A percentile compares a stretch with the other conserved stretches of the same genome.
Evolutionary conservation across 2,797 vertebrate species (phyloP).

Genomic region (Alauda arvensis): DNA sequence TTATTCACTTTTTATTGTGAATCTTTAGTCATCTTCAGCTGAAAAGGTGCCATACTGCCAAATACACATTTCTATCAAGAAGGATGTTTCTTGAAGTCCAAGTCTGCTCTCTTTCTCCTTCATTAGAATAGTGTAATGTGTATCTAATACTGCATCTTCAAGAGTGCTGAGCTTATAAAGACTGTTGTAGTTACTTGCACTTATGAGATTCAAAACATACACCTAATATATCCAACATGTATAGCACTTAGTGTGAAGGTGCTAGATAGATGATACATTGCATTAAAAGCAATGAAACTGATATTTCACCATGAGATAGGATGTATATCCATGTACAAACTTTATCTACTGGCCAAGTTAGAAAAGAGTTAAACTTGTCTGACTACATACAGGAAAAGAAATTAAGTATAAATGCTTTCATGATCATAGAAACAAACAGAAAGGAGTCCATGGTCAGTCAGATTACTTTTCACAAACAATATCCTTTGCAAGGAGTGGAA

Average conservation of each 20-base stretch:
- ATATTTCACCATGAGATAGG: background rate
- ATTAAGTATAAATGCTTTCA: background rate
- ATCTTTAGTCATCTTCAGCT: background rate
- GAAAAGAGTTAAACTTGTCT: background rate
- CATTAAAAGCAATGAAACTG: background rate
- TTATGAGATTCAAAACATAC: background rate
- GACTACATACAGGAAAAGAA: background rate
- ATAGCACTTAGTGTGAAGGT: background rate
- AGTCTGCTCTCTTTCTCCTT: background rate
- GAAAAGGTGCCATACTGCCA: background rate
- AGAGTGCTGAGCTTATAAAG: background rate
- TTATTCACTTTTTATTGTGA: background rate
- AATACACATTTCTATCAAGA: background rate
- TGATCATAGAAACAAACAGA: background rate
- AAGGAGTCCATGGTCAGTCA: background rate
- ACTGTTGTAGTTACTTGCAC: background rate
- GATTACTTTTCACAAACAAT: conserved; percentile 20
- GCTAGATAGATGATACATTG: background rate
- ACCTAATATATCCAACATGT: background rate
- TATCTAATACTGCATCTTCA: background rate
- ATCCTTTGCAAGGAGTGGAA: background rate
- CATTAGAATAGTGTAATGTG: background rate
- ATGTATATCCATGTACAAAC: background rate
- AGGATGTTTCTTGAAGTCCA: background rate
- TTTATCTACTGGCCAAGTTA: background rate